These are phyloP conservation scores for Cotesia chilonis DNA, from an alignment of 1,140 invertebrate species.

Conservation along the genomic window DNA sequence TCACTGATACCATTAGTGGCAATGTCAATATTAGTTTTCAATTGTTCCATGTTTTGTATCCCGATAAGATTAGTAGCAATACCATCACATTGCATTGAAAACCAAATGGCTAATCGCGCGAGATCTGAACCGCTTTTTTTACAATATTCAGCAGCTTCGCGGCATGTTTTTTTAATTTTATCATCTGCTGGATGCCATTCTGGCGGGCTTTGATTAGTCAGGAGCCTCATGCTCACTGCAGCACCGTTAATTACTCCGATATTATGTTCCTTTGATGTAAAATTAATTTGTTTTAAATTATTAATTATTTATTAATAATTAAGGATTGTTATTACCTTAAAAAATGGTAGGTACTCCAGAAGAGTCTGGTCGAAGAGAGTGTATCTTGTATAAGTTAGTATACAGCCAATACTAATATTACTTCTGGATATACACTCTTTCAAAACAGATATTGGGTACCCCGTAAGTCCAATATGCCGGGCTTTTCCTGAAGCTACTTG, in stretches of 20 bases:
- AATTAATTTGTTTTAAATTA: no score
- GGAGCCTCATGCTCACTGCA: conserved; percentile 80
- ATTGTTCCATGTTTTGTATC: conserved; percentile 71
- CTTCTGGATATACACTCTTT: conserved; percentile 78
- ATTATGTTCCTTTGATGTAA: conserved; percentile 67
- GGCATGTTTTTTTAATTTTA: conserved; percentile 73
- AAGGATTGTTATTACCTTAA: conserved; percentile 68
- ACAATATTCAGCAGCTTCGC: conserved; percentile 71
- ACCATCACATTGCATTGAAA: conserved; percentile 68
- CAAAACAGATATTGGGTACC: conserved; percentile 82
- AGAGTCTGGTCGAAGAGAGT: conserved; percentile 83
- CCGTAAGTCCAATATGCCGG: conserved; percentile 85
- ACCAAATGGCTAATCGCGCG: conserved; percentile 76
- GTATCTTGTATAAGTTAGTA: conserved; percentile 82
- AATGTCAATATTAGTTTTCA: conserved; percentile 72
- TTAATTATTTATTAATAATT: no score
- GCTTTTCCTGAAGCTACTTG: conserved; percentile 81
- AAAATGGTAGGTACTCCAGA: conserved; percentile 76
- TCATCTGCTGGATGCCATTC: conserved; percentile 84
- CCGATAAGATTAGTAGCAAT: conserved; percentile 75
- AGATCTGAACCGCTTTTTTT: conserved; percentile 74
- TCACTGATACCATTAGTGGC: conserved; percentile 69
- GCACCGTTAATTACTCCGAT: conserved; percentile 87
- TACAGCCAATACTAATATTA: conserved; percentile 73
- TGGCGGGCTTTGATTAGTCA: conserved; percentile 79